Base-by-base conservation (phyloP, 1,140 invertebrate genomes). In the Trichonephila inaurata region DNA sequence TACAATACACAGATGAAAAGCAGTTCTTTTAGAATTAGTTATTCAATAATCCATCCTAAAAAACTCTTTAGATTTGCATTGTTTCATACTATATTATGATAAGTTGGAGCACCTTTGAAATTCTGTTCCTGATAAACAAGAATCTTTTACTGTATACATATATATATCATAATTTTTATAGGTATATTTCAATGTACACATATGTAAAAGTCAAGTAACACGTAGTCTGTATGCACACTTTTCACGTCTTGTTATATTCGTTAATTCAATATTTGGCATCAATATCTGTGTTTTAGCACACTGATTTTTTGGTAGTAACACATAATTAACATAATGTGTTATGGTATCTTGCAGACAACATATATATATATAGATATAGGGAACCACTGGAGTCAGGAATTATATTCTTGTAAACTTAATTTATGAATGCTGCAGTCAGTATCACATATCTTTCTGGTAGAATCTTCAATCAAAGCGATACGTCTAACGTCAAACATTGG, bases 61-160 rank as follows among this genome's bases (percentile, higher is more conserved):
- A 93, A 92, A 60, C 64, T 85, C 44, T 69, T 85, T 62, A 86
- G 14, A 86, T 77, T 86, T 87, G 33, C 77, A 86, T 66, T 72
- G 66, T 87, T 60, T 87, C 77, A 33, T 77, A 83, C 62, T 69
- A 87, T 92, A 93, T 87, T 44, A 92, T 93, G 66, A 93, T 93
- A 93, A 93, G 64, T 72, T 93, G 92, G 33, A 93, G 92, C 92
- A 93, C 92, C 92, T 93, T 93, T 89, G 92, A 93, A 93, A 93
- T 86, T 93, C 85, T 89, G 86, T 93, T 93, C 66, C 92, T 72
- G 92, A 62, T 66, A 88, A 88, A 93, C 86, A 93, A 93, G 92
- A 93, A 92, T 86, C 64, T 81, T 33, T 89, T 88, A 86, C 66
- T 82, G 64, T 81, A 81, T 88, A 92, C 91, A 92, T 92, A 91